Evolutionary conservation across 2,797 vertebrate species (phyloP).

Genomic region (Borostomias antarcticus): DNA sequence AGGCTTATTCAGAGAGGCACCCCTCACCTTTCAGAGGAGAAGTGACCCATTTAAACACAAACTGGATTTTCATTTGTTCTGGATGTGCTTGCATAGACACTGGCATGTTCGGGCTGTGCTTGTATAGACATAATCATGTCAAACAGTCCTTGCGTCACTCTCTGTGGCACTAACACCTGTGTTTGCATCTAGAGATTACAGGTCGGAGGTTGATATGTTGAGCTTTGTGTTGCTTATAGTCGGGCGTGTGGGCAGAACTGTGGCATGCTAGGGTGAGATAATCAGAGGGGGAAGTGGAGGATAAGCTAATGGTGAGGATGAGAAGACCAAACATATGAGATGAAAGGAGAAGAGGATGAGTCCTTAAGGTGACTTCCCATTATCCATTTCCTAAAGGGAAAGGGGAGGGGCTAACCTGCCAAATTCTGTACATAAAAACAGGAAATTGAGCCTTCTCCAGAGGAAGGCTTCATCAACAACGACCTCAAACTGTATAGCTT

Average conservation of each 20-base stretch:
- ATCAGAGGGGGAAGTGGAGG: not conserved
- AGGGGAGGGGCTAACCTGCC: conserved; percentile 18
- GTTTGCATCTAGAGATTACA: conserved; percentile 22
- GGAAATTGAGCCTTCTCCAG: conserved; percentile 20
- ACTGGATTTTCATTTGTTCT: conserved; percentile 12
- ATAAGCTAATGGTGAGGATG: conserved; percentile 1
- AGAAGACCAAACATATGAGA: not conserved
- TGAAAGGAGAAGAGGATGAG: conserved; percentile 17
- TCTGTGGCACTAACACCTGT: conserved; percentile 20
- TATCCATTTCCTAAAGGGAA: conserved; percentile 22
- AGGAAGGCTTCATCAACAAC: conserved; percentile 16
- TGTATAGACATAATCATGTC: not conserved
- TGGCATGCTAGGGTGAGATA: conserved; percentile 4
- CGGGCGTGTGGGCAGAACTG: not conserved
- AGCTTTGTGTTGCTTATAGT: conserved; percentile 15
- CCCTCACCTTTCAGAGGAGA: conserved; percentile 21
- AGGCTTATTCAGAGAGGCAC: conserved; percentile 21
- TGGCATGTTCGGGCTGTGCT: not conserved
- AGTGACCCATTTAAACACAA: conserved; percentile 18
- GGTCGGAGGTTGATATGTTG: conserved; percentile 3
- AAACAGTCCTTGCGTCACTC: conserved; percentile 11
- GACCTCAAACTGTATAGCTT: not conserved
- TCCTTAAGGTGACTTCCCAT: conserved; percentile 11
- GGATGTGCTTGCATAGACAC: no score
- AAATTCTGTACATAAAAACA: conserved; percentile 6